Evolutionary conservation across 2,113 vertebrate genomes (phyloP), one percentile per base, ranked within the genome.

Genomic region (Pantherophis guttatus): DNA sequence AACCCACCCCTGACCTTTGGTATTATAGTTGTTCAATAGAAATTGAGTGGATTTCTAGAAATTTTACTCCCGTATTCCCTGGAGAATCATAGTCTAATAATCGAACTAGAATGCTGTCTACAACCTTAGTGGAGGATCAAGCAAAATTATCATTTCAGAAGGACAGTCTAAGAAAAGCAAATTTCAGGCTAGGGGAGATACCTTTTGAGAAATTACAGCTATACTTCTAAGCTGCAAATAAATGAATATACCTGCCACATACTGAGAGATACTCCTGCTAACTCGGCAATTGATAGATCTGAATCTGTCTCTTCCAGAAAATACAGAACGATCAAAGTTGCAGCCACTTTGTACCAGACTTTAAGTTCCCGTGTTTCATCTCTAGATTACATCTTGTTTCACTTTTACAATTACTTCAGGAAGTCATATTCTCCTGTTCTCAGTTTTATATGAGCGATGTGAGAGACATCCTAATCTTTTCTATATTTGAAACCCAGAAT

Each of bases 381-480:
- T 89, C 15, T 75, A 50, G 55, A 62, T 92, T 88, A 53, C 93
- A 94, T 93, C 75, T 52, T 88, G 85, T 44, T 59, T 59, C 58
- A 81, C 48, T 88, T 57, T 70, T 96, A 90, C 58, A 59, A 58
- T 93, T 88, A 92, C 91, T 90, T 81, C 95, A 88, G 54, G 93
- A 52, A 87, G 7, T 19, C 75, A 4, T 81, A 44, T 44, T 33
- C 75, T 86, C 89, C 94, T 94, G 93, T 81, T 91, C 93, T 90
- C 90, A 95, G 93, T 92, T 87, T 48, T 17, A 89, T 59, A 89
- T 91, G 94, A 1, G 0, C 39, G 54, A 90, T n/a, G 57, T 70
- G 91, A 87, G 57, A 96, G 91, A 94, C 93, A 93, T 95, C 93
- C 89, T 91, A 93, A 93, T 95, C 94, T 94, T 91, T 26, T 87